Evolutionary conservation across 2,888 invertebrate species (phyloP).

Genomic region (Amphipyra berbera): DNA sequence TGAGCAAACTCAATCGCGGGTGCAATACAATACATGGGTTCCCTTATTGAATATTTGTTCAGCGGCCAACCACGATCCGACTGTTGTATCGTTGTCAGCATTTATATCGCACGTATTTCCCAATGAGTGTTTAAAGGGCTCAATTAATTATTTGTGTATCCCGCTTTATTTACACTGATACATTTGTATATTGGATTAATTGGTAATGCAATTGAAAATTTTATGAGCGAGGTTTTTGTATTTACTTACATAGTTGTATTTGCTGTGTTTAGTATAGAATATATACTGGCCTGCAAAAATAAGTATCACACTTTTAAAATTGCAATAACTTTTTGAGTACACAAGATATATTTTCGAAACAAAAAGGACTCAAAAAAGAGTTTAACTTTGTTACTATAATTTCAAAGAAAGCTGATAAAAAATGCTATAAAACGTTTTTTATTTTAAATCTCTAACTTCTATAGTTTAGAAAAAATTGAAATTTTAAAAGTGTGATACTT

Average conservation of each 20-base stretch:
- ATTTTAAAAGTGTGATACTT: no score
- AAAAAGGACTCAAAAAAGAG: no score
- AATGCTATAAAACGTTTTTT: no score
- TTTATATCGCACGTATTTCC: constrained; percentile 52
- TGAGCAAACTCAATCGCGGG: constrained; percentile 77
- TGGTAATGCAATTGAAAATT: constrained; percentile 15
- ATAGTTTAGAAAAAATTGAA: no score
- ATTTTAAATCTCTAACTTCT: no score
- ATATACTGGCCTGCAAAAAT: no score
- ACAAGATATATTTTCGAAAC: no score
- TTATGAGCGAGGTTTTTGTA: not conserved
- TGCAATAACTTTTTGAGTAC: no score
- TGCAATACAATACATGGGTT: constrained; percentile 75
- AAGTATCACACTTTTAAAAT: no score
- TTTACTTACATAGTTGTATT: not conserved
- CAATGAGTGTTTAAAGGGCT: constrained; percentile 42
- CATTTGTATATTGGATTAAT: constrained; percentile 32
- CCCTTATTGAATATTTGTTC: constrained; percentile 83
- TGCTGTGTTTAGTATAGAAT: no score
- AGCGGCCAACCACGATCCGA: constrained; percentile 58
- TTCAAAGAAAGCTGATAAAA: no score
- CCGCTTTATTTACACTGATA: constrained; percentile 34
- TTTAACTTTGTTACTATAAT: no score
- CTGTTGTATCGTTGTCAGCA: constrained; percentile 54
- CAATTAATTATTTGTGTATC: constrained; percentile 43